Base-by-base conservation (phyloP, 2,888 invertebrate genomes). In the Theretra japonica region DNA sequence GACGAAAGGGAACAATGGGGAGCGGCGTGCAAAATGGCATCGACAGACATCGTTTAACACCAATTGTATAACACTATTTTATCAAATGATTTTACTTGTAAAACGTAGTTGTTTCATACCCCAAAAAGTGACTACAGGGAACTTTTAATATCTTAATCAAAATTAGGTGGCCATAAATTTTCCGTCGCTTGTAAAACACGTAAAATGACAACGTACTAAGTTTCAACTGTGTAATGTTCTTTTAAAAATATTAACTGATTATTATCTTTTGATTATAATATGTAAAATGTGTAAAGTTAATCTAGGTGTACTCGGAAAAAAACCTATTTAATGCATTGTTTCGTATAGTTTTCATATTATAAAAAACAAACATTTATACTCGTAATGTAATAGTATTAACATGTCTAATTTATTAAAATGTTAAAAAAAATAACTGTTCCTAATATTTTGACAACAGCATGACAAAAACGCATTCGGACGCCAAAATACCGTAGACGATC, bases 1-100 rank as follows among this genome's bases (percentile, higher is more conserved):
- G 65, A 65, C 23, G 65, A 48, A 65, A 48, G 23, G 65, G 65
- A 48, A 65, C 41, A 21, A 65, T 41, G 48, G 23, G 23, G 48
- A 25, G 65, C 11, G 23, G 23, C 5, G 41, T 65, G 41, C 65
- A 48, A 21, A 62, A 17, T 48, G 65, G 65, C 48, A 65, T n/a
- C 65, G 65, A 41, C 65, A 65, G 23, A 8, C 41, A 23, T 48
- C 17, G 1, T 65, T 48, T 21, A 62, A 21, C 21, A 21, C 8
- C 33, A 25, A 23, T 17, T 17, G 0, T 30, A 30, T 19, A 8
- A 60, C n/a, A 33, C 7, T n/a, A 4, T 53, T 53, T 4, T 5
- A n/a, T 53, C 4, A 53, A n/a, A 53, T 53, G 0, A 6, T n/a
- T 53, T 53, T 11, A 41, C 41, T 15, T 53, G 15, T 53, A n/a